Percentiles rank a stretch among this genome's conserved stretches.
Evolutionary conservation across 2,888 invertebrate species (phyloP).

Genomic region (Thera obeliscata): DNA sequence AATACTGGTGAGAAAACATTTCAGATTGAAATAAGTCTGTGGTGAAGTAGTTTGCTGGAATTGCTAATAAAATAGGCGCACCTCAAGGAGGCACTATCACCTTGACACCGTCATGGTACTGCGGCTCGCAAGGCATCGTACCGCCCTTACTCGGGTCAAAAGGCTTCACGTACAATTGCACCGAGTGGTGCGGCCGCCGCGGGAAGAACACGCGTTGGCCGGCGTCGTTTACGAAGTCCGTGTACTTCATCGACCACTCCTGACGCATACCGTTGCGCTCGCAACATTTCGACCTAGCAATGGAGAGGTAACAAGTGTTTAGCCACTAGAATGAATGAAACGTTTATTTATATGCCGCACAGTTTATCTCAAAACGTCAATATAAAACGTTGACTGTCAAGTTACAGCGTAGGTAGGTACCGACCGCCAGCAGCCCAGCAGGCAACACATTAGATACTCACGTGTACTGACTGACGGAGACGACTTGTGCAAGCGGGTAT

Average conservation of each 20-base stretch:
- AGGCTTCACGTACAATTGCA: slow-evolving; percentile 70
- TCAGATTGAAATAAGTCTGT: too few species aligned
- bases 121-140: slow-evolving; percentile 52
- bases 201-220: slow-evolving; percentile 80
- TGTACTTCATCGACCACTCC: slow-evolving; percentile 79
- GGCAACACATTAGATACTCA: slow-evolving; percentile 48
- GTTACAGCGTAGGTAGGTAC: too few species aligned
- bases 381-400: too few species aligned
- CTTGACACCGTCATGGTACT: slow-evolving; percentile 29
- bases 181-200: slow-evolving; percentile 73
- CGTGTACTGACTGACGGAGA: slow-evolving; percentile 77
- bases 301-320: neutral
- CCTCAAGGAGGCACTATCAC: slow-evolving; percentile 12
- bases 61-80: neutral
- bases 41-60: neutral
- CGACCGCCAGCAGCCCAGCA: too few species aligned
- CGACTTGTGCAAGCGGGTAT: slow-evolving; percentile 72
- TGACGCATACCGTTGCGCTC: slow-evolving; percentile 77
- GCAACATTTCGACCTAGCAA: slow-evolving; percentile 73
- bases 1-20: too few species aligned
- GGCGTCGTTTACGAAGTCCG: slow-evolving; percentile 74
- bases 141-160: slow-evolving; percentile 47
- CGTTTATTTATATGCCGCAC: too few species aligned
- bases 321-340: neutral
- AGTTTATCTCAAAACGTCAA: too few species aligned